Evolutionary conservation across 1,140 invertebrate genomes (phyloP), one percentile per base, ranked within the genome.

Genomic region (Drosophila equinoxialis): DNA sequence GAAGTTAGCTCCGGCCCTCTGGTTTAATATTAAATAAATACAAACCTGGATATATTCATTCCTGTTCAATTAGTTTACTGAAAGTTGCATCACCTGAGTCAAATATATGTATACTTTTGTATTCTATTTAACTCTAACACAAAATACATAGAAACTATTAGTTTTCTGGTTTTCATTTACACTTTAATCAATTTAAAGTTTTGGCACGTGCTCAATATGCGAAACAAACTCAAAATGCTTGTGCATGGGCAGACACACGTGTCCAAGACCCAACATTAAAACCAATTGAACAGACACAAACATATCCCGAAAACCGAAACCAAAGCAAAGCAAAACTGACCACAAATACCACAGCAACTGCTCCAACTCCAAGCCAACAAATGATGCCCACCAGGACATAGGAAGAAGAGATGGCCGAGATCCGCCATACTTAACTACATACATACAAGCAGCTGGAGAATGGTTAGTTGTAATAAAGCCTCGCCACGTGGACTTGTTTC

Each of bases 181-280:
- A 39, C 61, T 68, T 75, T 71, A 69, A 83, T 74, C 80, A 85
- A 86, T 71, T 81, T 69, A 81, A 74, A 74, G 62, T 69, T 71
- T 54, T 51, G 23, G 48, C 63, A 80, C 74, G 51, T 72, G 45
- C 45, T 51, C 67, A 67, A n/a, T 42, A 14, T 26, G 51, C 48
- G 57, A 69, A 70, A 77, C 63, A 66, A 69, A 65, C 64, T 54
- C 64, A 68, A 74, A 70, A 60, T 63, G 63, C 45, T 51, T 51
- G 45, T 51, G 17, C 75, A 69, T 77, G 13, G 10, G 45, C 35
- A 37, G 8, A 2, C 35, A 37, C 35, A 39, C 11, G 74, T 77
- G 74, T 55, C 14, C 20, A 10, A 26, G 57, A 6, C 35, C 17
- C 61, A 39, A 41, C 48, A n/a, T 61, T 35, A 54, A 68, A 70